Evolutionary conservation across 2,113 vertebrate species (phyloP).

Genomic region (Melanocharis versteri): DNA sequence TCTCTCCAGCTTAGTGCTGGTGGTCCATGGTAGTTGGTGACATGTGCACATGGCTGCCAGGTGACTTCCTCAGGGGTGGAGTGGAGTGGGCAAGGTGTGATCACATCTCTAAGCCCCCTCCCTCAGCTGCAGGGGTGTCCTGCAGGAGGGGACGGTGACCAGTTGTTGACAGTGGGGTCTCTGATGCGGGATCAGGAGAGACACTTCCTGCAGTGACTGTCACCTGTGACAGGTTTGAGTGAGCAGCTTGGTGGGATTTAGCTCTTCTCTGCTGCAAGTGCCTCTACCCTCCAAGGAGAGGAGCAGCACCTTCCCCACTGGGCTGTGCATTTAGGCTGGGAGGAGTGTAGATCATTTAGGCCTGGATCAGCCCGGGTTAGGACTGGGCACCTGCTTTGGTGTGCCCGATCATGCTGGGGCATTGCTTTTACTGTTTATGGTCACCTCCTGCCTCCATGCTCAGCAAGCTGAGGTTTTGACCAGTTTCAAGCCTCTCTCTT

Average conservation of each 20-base stretch:
- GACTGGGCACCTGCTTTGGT: neutral
- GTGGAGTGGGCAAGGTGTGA: neutral
- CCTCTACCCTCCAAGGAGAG: neutral
- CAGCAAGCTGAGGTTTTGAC: neutral
- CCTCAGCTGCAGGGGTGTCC: accelerated
- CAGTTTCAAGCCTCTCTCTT: neutral
- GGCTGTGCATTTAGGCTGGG: neutral
- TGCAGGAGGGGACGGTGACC: neutral
- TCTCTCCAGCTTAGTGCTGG: neutral
- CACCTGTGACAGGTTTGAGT: neutral
- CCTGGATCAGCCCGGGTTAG: neutral
- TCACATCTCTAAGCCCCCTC: neutral
- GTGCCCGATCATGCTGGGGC: accelerated
- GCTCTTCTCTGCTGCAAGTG: neutral
- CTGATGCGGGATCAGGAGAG: neutral
- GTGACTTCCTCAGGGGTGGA: neutral
- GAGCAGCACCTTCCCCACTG: neutral
- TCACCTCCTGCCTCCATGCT: neutral
- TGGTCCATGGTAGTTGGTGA: neutral
- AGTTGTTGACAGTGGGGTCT: accelerated
- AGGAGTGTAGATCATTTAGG: neutral
- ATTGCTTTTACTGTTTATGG: neutral
- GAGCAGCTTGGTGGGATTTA: neutral
- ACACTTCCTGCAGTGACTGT: neutral
- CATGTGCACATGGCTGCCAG: neutral